Conservation (phyloP, 1,140 invertebrate genomes). For the Bradysia coprophila region DNA sequence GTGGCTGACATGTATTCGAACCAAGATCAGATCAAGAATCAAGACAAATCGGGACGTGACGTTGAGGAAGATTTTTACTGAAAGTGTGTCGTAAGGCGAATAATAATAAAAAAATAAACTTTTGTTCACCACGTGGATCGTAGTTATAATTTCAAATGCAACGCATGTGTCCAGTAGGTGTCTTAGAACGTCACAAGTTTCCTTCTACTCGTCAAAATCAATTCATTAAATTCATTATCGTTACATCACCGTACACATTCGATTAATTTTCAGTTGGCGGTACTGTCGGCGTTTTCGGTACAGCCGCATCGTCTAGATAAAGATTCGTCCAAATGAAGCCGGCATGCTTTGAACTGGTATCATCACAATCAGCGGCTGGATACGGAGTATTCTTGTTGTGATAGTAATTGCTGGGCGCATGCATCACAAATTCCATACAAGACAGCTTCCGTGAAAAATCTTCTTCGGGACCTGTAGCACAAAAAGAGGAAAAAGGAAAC, state of each 20-base stretch:
- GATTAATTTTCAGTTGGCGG: too few species aligned
- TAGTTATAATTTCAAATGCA: too few species aligned
- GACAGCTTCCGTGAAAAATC: constrained; percentile 72
- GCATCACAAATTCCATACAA: constrained; percentile 82
- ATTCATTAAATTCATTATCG: too few species aligned
- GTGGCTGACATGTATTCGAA: constrained; percentile 66
- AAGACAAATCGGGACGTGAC: constrained; percentile 10
- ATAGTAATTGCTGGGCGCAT: constrained; percentile 82
- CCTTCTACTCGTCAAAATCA: too few species aligned
- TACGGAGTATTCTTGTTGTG: constrained; percentile 59
- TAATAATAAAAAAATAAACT: too few species aligned
- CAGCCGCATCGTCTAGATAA: too few species aligned
- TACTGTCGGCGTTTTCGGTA: too few species aligned
- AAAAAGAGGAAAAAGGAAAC: constrained; percentile 1
- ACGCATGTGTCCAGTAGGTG: too few species aligned
- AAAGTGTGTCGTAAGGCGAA: too few species aligned
- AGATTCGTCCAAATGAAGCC: constrained; percentile 47
- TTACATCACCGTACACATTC: too few species aligned
- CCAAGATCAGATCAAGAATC: constrained; percentile 85
- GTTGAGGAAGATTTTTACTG: not conserved
- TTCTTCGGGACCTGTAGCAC: constrained; percentile 65
- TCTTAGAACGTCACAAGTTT: too few species aligned
- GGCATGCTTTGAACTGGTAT: constrained; percentile 22
- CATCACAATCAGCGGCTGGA: constrained; percentile 35
- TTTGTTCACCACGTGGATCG: too few species aligned